Percentiles rank a stretch among this genome's conserved stretches.
Evolutionary conservation across 2,113 vertebrate species (phyloP).

Genomic region (Amblyornis subalaris): DNA sequence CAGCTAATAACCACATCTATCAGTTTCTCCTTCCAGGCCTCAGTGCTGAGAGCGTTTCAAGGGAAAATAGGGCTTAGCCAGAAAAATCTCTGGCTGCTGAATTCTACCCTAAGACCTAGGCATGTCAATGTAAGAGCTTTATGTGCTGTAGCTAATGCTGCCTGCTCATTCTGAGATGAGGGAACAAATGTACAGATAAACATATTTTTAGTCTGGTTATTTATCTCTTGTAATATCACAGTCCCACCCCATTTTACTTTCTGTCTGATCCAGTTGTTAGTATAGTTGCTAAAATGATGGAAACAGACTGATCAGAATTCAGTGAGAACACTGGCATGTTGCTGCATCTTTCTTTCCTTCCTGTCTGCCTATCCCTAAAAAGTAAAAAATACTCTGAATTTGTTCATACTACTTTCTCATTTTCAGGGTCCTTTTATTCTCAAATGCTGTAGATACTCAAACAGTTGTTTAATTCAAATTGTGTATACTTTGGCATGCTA

Average conservation of each 20-base stretch:
- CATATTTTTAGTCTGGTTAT: not conserved
- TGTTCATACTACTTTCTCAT: not conserved
- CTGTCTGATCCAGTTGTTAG: not conserved
- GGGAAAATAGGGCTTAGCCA: not conserved
- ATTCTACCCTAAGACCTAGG: not conserved
- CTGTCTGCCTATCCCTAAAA: not conserved
- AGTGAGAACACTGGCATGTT: not conserved
- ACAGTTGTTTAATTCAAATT: not conserved
- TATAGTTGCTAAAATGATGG: not conserved
- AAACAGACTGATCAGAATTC: not conserved
- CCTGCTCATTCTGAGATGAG: not conserved
- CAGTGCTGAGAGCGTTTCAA: not conserved
- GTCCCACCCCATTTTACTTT: not conserved
- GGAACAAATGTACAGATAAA: not conserved
- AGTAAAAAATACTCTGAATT: not conserved
- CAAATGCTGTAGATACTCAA: not conserved
- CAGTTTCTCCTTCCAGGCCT: not conserved
- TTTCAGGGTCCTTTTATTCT: not conserved
- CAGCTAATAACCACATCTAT: not conserved
- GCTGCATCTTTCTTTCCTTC: not conserved
- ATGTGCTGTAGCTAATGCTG: not conserved
- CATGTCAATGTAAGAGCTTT: not conserved
- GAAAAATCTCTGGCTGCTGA: conserved; percentile 2
- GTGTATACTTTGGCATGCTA: not conserved
- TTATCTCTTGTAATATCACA: not conserved